phyloP scores from a whole-genome alignment of 2,113 vertebrate species.

The Notiomystis cincta region DNA sequence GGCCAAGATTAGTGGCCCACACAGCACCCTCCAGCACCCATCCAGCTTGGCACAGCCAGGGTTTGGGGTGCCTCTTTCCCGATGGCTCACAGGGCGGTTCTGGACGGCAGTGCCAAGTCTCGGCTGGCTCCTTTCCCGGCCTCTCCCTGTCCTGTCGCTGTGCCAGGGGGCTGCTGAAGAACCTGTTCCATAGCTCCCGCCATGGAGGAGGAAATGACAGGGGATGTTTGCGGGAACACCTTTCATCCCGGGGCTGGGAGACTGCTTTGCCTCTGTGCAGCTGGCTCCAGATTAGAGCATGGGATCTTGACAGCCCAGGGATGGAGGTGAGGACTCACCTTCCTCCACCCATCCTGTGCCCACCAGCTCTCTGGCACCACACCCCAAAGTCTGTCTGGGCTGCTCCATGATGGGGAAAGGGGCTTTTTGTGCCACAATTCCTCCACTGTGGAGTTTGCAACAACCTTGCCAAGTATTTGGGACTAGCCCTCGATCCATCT shows the following conservation, averaged over 20 bases:
- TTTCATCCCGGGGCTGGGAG: neutral
- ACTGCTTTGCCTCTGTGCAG: neutral
- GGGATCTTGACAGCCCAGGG: fast-evolving
- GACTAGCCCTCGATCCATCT: neutral
- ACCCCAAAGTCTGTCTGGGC: neutral
- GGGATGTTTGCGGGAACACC: neutral
- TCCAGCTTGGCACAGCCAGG: neutral
- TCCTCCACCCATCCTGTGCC: neutral
- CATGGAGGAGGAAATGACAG: neutral
- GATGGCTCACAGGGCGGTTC: fast-evolving
- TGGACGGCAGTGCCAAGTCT: neutral
- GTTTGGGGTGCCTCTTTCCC: neutral
- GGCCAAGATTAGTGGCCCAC: neutral
- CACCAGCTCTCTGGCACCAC: fast-evolving
- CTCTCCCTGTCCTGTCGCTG: neutral
- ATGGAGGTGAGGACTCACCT: neutral
- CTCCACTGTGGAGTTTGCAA: neutral
- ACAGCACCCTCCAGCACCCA: neutral
- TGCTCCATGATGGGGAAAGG: fast-evolving
- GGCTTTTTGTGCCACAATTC: neutral
- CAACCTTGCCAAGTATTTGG: neutral
- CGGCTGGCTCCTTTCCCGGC: neutral
- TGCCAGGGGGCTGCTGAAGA: conserved; percentile 10
- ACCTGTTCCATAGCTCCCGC: conserved; percentile 13
- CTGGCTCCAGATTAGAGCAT: fast-evolving